Base-by-base conservation (phyloP, 2,113 vertebrate genomes). In the Setophaga kirtlandii region DNA sequence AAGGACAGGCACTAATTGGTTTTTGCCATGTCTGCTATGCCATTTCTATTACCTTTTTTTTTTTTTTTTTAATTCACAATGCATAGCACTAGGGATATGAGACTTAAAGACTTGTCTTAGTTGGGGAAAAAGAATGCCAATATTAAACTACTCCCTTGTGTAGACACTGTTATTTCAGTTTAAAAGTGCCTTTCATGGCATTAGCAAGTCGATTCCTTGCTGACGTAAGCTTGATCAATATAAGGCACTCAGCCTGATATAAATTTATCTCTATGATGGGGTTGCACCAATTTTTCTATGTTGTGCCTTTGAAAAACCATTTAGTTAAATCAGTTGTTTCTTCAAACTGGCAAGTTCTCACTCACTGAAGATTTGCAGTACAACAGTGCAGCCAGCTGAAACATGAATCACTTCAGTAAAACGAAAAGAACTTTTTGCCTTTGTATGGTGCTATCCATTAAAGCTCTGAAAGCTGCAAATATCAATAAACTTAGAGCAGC, bases 161-260 rank as follows among this genome's bases (percentile, higher is more conserved):
- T 41, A 65, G 79, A 67, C 59, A 74, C 71, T 85, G 50, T 59
- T 64, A 91, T 80, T 96, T 96, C 63, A 80, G 70, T 95, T 93
- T 95, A 85, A 88, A 95, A 92, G 67, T 63, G 84, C 42, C 58
- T 96, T 95, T 96, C 85, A 80, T 85, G 75, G 90, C 92, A 93
- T 96, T 93, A 94, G 63, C 63, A 70, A 90, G 82, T 94, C 86
- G 93, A 92, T 83, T 94, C 55, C 87, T 95, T 95, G 85, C 82
- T 94, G 90, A 93, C 90, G 83, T 77, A 92, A 93, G 71, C 82
- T 85, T 91, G 93, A 96, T 96, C 95, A 93, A 96, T 94, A 96
- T 2, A 11, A 94, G 44, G 59, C 85, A 90, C 85, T 96, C 79
- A 94, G 64, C 59, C 90, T 86, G 60, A 76, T 85, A 80, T 6